Conservation (phyloP, 2,888 invertebrate species). For the Aplocera efformata region DNA sequence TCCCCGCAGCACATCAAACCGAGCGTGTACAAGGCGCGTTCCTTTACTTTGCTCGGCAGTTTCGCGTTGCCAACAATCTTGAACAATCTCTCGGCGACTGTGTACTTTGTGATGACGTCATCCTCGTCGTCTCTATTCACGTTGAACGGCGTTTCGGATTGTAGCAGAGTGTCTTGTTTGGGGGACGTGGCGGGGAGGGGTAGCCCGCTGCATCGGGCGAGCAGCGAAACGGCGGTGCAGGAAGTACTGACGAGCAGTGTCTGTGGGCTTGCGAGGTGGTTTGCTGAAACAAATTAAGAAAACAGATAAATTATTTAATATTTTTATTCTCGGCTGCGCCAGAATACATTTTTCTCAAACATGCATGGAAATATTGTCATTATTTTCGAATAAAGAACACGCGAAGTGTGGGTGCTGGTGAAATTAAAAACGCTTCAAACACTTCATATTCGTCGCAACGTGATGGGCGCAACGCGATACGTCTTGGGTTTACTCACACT, state of each 20-base stretch:
- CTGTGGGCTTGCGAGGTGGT: slow-evolving; percentile 82
- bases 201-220: slow-evolving; percentile 84
- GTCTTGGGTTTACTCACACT: no score
- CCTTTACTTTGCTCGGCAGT: slow-evolving; percentile 85
- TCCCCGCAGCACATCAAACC: slow-evolving; percentile 93
- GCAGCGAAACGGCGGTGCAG: slow-evolving; percentile 85
- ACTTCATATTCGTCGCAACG: no score
- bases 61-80: slow-evolving; percentile 86
- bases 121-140: slow-evolving; percentile 37
- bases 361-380: no score
- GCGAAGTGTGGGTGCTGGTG: no score
- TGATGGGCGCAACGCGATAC: no score
- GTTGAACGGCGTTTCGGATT: slow-evolving; percentile 61
- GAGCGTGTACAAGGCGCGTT: slow-evolving; percentile 87
- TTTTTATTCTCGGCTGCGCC: slow-evolving; percentile 2
- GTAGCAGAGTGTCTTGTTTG: slow-evolving; percentile 56
- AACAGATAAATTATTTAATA: background rate
- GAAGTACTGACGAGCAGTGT: slow-evolving; percentile 84
- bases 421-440: no score
- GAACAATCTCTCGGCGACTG: slow-evolving; percentile 85
- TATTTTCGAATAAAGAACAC: no score
- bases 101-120: slow-evolving; percentile 82
- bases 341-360: background rate
- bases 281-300: slow-evolving; percentile 68
- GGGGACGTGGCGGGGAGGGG: slow-evolving; percentile 80